Evolutionary conservation across 2,888 invertebrate species (phyloP).

Genomic region (Steinernema hermaphroditum): DNA sequence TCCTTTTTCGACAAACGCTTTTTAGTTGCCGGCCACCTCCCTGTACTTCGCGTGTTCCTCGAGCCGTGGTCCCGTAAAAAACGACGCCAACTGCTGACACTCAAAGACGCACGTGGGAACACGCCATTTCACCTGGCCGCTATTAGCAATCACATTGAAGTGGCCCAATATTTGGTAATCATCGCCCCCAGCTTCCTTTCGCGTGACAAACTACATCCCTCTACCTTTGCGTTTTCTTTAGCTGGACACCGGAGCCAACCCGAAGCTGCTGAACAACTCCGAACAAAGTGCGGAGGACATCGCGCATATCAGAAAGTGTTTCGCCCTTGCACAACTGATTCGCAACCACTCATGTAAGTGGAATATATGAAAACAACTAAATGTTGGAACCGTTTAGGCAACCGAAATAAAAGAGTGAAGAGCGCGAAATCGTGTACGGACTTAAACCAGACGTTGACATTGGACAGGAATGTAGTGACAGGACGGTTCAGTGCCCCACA

Average conservation of each 20-base stretch:
- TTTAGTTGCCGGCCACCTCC: conserved; percentile 57
- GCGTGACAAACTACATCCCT: background rate
- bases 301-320: conserved; percentile 47
- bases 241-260: conserved; percentile 57
- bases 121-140: conserved; percentile 63
- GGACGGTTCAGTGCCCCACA: conserved; percentile 9
- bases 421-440: conserved; percentile 30
- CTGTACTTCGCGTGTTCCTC: conserved; percentile 50
- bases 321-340: conserved; percentile 46
- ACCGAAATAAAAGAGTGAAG: background rate
- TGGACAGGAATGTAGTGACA: background rate
- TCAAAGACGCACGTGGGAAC: conserved; percentile 59
- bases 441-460: conserved; percentile 7
- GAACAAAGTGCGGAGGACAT: conserved; percentile 53
- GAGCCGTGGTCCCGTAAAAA: conserved; percentile 51
- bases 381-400: background rate
- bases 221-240: conserved; percentile 1
- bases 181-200: background rate
- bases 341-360: conserved; percentile 38
- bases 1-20: no score
- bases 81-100: conserved; percentile 46
- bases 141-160: conserved; percentile 55
- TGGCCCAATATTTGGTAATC: conserved; percentile 51
- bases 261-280: conserved; percentile 47
- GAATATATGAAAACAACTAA: conserved; percentile 28